These are phyloP conservation scores for Ichneumon xanthorius DNA, from an alignment of 2,888 invertebrate species.

Conservation along the genomic window DNA sequence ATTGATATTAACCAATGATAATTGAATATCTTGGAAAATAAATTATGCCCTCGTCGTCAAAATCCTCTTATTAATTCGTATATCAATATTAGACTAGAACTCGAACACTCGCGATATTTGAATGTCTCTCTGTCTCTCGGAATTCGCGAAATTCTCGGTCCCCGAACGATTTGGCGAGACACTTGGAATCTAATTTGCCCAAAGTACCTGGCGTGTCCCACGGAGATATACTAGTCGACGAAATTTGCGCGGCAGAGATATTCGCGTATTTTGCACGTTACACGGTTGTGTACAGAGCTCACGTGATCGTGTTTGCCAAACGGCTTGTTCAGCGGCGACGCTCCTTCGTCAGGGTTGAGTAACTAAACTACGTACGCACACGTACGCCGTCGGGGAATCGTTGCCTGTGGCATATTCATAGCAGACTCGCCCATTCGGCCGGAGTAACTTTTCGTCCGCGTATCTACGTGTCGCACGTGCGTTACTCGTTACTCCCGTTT, in stretches of 20 bases:
- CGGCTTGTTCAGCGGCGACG: conserved; percentile 40
- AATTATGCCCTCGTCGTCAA: background rate
- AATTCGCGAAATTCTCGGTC: conserved; percentile 11
- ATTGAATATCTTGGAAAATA: background rate
- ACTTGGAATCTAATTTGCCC: conserved; percentile 47
- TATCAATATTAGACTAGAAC: background rate
- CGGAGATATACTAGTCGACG: conserved; percentile 35
- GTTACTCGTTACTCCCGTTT: conserved; percentile 25
- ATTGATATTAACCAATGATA: too few relatives aligned
- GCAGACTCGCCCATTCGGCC: conserved; percentile 8
- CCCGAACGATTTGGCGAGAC: conserved; percentile 35
- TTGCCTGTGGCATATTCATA: conserved; percentile 33
- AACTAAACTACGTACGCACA: conserved; percentile 56
- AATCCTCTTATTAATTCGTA: background rate
- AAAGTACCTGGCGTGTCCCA: conserved; percentile 37
- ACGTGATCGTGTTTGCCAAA: conserved; percentile 55
- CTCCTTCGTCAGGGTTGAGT: conserved; percentile 59
- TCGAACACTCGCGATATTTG: background rate
- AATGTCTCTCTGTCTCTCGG: background rate
- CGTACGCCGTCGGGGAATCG: conserved; percentile 20
- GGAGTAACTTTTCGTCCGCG: conserved; percentile 45
- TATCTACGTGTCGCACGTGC: conserved; percentile 60
- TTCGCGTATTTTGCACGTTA: conserved; percentile 6
- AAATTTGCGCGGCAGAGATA: conserved; percentile 44
- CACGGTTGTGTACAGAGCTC: background rate